phyloP scores from a whole-genome alignment of 2,113 vertebrate species.

The Prunella fulvescens region DNA sequence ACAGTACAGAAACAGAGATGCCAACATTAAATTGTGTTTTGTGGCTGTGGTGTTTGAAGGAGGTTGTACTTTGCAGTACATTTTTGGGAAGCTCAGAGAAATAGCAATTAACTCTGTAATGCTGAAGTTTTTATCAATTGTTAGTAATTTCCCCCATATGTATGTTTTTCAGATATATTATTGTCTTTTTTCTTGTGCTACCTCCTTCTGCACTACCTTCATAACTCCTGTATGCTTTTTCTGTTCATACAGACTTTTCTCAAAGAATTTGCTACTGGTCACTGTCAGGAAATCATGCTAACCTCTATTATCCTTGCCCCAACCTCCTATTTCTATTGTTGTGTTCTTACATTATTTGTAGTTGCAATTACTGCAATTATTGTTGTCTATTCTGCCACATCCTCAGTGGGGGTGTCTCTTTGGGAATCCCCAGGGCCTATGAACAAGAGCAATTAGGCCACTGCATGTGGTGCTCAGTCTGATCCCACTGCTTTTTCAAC shows the following conservation, averaged over 20 bases:
- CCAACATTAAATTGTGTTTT: not conserved
- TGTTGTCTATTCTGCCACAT: not conserved
- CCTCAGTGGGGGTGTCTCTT: not conserved
- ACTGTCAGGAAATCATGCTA: not conserved
- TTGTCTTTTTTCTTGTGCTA: not conserved
- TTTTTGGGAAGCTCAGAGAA: not conserved
- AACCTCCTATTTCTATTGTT: not conserved
- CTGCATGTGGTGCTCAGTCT: not conserved
- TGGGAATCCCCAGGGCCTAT: not conserved
- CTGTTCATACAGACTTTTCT: not conserved
- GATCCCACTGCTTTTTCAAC: not conserved
- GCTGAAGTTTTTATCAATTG: not conserved
- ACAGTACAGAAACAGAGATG: not conserved
- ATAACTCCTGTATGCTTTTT: not conserved
- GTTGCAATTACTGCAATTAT: not conserved
- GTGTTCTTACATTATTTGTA: not conserved
- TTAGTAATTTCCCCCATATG: not conserved
- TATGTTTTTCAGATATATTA: not conserved
- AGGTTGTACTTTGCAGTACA: not conserved
- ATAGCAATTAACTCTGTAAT: not conserved
- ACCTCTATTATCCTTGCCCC: not conserved
- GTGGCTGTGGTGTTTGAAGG: not conserved
- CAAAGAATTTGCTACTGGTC: not conserved
- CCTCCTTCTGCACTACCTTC: not conserved
- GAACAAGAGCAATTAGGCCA: not conserved